Conservation (phyloP, 2,797 vertebrate genomes). For the Bovichtus diacanthus region DNA sequence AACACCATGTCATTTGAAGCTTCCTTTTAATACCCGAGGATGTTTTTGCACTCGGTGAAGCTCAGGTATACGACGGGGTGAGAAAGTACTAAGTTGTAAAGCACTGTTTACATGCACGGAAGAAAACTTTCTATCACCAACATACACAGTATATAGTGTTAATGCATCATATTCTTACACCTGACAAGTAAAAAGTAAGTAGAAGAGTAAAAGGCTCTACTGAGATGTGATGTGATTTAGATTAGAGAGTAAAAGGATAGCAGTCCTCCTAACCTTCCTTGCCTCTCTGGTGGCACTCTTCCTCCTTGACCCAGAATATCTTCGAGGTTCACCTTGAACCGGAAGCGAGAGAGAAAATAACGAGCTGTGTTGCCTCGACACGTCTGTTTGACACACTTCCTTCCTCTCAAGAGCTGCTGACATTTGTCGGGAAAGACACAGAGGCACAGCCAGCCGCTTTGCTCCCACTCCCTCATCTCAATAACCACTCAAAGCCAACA, state of each 20-base stretch:
- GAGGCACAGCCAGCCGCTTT: conserved; percentile 39
- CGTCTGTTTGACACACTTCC: conserved; percentile 53
- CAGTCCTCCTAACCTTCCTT: conserved; percentile 18
- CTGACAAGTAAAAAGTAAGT: conserved; percentile 17
- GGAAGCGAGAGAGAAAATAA: conserved; percentile 15
- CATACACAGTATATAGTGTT: not conserved
- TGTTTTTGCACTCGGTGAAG: conserved; percentile 11
- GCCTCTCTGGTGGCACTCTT: conserved; percentile 31
- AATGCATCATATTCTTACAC: conserved; percentile 17
- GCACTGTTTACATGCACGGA: conserved; percentile 9
- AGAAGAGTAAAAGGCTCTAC: conserved; percentile 16
- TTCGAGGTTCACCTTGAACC: conserved; percentile 53
- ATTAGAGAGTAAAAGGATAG: conserved; percentile 24
- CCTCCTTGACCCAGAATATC: conserved; percentile 64
- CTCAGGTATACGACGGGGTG: conserved; percentile 32
- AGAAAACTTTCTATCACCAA: conserved; percentile 17
- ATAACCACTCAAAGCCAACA: conserved; percentile 54
- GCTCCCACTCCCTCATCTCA: conserved; percentile 53
- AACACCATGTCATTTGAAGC: conserved; percentile 17
- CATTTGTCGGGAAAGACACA: conserved; percentile 50
- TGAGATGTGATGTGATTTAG: conserved; percentile 49
- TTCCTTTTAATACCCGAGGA: conserved; percentile 7
- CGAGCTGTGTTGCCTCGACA: conserved; percentile 45
- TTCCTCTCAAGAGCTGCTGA: conserved; percentile 51
- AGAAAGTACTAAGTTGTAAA: conserved; percentile 19